These are phyloP conservation scores for Amphiprion ocellaris DNA, from an alignment of 2,113 vertebrate species.

Conservation along the genomic window DNA sequence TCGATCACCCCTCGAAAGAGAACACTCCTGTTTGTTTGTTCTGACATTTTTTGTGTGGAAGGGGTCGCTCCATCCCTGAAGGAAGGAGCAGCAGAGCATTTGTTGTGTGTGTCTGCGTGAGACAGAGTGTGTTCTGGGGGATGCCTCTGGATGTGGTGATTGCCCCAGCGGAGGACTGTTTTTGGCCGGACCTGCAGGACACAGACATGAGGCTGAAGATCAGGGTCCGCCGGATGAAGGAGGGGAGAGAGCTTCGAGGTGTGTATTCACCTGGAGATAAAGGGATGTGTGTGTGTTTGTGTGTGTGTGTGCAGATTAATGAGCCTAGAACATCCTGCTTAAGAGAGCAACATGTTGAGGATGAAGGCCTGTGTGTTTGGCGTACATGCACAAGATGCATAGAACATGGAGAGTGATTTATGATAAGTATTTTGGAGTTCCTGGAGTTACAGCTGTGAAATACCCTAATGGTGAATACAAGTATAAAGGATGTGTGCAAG, in stretches of 20 bases:
- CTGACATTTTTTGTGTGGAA: slow-evolving; percentile 37
- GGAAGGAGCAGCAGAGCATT: slow-evolving; percentile 48
- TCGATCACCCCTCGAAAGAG: slow-evolving; percentile 13
- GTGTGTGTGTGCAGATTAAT: neutral
- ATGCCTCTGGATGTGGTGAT: slow-evolving; percentile 91
- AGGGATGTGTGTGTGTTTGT: slow-evolving; percentile 9
- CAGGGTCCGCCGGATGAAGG: slow-evolving; percentile 92
- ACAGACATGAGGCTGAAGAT: slow-evolving; percentile 94
- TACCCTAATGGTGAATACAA: neutral
- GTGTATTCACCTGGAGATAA: slow-evolving; percentile 80
- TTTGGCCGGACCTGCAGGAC: slow-evolving; percentile 88
- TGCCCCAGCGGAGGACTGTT: slow-evolving; percentile 86
- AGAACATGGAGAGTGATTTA: neutral
- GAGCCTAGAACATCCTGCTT: slow-evolving; percentile 1
- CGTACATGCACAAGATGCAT: neutral
- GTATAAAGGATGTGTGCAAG: neutral
- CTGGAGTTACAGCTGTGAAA: neutral
- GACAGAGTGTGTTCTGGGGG: slow-evolving; percentile 73
- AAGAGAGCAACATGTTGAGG: neutral
- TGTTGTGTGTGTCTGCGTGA: slow-evolving; percentile 28
- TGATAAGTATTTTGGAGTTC: neutral
- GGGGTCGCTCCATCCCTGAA: slow-evolving; percentile 44
- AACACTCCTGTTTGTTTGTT: slow-evolving; percentile 35
- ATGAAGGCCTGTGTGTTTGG: slow-evolving; percentile 7
- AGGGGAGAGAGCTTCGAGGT: slow-evolving; percentile 91